Evolutionary conservation across 2,797 vertebrate genomes (phyloP).

Genomic region (Nyctibius grandis): DNA sequence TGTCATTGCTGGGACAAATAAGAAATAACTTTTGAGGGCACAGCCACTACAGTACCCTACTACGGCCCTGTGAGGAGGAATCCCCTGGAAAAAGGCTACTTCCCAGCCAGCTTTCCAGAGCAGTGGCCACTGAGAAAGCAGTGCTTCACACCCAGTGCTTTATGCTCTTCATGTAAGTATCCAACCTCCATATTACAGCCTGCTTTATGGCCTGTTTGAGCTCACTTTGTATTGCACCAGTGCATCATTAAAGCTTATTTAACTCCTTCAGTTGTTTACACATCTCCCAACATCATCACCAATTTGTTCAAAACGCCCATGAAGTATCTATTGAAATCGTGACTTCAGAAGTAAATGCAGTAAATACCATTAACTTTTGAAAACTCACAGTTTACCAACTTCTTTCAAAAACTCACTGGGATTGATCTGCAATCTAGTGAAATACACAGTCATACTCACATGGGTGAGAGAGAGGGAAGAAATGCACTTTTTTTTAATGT

Average conservation of each 20-base stretch:
- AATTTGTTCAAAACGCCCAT: background rate
- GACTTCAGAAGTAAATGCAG: background rate
- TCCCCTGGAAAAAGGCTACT: background rate
- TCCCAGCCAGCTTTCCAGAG: background rate
- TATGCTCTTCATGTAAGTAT: background rate
- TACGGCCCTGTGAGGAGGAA: background rate
- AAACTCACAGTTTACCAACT: background rate
- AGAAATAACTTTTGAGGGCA: background rate
- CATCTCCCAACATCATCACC: background rate
- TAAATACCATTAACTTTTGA: background rate
- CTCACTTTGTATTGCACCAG: background rate
- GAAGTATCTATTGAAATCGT: background rate
- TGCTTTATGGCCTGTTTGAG: background rate
- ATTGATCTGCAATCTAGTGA: background rate
- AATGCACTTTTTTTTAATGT: background rate
- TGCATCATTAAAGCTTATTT: background rate
- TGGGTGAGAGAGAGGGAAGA: background rate
- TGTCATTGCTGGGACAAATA: background rate
- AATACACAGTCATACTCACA: background rate
- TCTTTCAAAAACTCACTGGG: background rate
- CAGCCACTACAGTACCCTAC: background rate
- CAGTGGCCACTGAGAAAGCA: background rate
- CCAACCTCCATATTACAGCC: background rate
- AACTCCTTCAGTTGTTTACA: background rate
- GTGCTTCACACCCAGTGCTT: background rate